Evolutionary conservation across 2,888 invertebrate genomes (phyloP), one percentile per base, ranked within the genome.

Genomic region (Lypha dubia): DNA sequence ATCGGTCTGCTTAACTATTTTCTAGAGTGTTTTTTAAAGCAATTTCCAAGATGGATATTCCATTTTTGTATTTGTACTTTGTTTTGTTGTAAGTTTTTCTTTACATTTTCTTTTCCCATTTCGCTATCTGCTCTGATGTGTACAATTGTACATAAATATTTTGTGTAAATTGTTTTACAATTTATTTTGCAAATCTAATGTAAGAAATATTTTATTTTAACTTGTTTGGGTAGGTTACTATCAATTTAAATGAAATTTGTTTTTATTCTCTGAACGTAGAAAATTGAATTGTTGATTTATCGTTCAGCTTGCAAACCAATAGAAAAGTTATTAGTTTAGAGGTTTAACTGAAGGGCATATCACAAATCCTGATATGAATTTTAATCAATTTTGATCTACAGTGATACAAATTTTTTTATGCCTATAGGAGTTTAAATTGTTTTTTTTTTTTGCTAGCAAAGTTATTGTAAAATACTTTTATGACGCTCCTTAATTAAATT

Each of bases 81-180:
- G 17, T 28, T 44, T 38, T 20, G 49, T 41, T 67, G 38, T 46
- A 20, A 13, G 44, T 63, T 38, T 63, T 38, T 53, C 17, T 9
- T 4, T 20, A 38, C 20, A 35, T 28, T 53, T 6, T 67, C 13
- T n/a, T n/a, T n/a, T 75, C 20, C 17, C 24, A 46, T 65, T 76
- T 13, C 41, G 6, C 20, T 9, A 35, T 65, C 63, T 74, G 22
- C 65, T 46, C 35, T 56, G 44, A 8, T 44, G 22, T 20, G 15
- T n/a, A 9, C 22, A 49, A 35, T 4, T 38, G 1, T 13, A 15
- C 13, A 24, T 17, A 74, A 62, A 41, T 20, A 51, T 63, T 49
- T 71, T 44, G 17, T 56, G 68, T 41, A 68, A 68, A 56, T 56
- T 53, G 51, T 56, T 70, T 65, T 70, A 38, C n/a, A 53, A 53